Evolutionary conservation across 2,888 invertebrate genomes (phyloP).

Genomic region (Campoletis raptor): DNA sequence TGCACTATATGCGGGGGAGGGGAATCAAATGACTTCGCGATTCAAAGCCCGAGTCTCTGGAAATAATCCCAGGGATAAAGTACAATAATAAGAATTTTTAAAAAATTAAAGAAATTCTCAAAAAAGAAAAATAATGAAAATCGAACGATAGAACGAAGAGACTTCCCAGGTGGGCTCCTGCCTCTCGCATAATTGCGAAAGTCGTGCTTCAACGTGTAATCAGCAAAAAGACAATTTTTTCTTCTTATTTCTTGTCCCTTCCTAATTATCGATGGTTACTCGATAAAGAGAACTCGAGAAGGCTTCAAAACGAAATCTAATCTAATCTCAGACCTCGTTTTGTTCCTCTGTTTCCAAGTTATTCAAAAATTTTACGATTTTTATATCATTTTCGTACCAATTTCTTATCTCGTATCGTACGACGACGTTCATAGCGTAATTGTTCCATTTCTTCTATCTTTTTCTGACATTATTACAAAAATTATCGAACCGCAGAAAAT

Average conservation of each 20-base stretch:
- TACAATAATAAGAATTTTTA: neutral
- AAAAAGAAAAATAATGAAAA: conserved; percentile 25
- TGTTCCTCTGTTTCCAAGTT: conserved; percentile 23
- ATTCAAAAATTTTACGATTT: conserved; percentile 39
- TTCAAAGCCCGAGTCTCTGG: conserved; percentile 20
- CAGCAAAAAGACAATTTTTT: conserved; percentile 24
- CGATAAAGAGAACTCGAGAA: conserved; percentile 28
- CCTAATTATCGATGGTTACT: conserved; percentile 20
- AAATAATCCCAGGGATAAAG: conserved; percentile 28
- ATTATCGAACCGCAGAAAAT: neutral
- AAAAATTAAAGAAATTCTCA: conserved; percentile 28
- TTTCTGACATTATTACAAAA: neutral
- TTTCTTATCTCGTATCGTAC: conserved; percentile 17
- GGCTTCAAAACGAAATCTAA: conserved; percentile 43
- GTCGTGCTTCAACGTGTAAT: conserved; percentile 38
- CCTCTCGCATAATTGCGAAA: conserved; percentile 8
- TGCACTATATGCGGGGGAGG: neutral
- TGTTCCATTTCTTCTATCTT: neutral
- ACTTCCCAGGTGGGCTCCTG: conserved; percentile 22
- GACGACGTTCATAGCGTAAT: neutral
- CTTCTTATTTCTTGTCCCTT: conserved; percentile 5
- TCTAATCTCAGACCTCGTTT: conserved; percentile 57
- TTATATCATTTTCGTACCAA: neutral
- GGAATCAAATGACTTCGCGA: conserved; percentile 55
- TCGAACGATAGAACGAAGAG: neutral